Evolutionary conservation across 2,113 vertebrate species (phyloP).

Genomic region (Cromileptes altivelis): DNA sequence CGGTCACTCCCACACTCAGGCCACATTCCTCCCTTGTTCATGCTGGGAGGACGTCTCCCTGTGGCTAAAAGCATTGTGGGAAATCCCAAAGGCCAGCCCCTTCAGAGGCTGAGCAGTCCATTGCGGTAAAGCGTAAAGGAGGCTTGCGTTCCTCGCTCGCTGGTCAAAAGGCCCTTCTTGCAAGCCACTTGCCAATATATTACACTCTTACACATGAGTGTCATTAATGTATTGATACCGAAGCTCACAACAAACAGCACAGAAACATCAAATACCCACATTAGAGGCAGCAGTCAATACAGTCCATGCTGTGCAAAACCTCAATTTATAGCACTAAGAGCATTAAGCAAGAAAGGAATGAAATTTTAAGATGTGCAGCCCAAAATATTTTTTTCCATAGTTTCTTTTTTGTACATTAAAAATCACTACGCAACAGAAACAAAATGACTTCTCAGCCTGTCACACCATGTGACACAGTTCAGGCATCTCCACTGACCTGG

Average conservation of each 20-base stretch:
- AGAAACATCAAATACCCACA: conserved; percentile 11
- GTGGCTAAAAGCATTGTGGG: conserved; percentile 81
- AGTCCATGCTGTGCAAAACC: conserved; percentile 8
- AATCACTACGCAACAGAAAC: conserved; percentile 19
- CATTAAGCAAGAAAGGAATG: neutral
- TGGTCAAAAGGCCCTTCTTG: conserved; percentile 26
- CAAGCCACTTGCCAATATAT: neutral
- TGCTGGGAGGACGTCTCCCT: conserved; percentile 82
- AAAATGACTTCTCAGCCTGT: conserved; percentile 36
- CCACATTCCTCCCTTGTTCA: conserved; percentile 80
- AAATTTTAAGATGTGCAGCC: conserved; percentile 9
- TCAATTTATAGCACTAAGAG: conserved; percentile 13
- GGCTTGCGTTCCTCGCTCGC: conserved; percentile 1
- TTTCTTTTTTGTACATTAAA: conserved; percentile 37
- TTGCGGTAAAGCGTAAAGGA: conserved; percentile 49
- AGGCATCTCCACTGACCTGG: conserved; percentile 46
- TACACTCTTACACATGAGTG: conserved; percentile 1
- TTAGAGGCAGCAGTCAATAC: conserved; percentile 16
- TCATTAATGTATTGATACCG: conserved; percentile 3
- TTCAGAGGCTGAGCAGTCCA: conserved; percentile 51
- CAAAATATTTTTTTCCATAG: conserved; percentile 12
- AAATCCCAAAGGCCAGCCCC: conserved; percentile 72
- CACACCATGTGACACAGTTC: conserved; percentile 36
- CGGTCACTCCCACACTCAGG: conserved; percentile 78
- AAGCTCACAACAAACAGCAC: conserved; percentile 20